Evolutionary conservation across 1,140 invertebrate genomes (phyloP).

Genomic region (Zaprionus africanus): DNA sequence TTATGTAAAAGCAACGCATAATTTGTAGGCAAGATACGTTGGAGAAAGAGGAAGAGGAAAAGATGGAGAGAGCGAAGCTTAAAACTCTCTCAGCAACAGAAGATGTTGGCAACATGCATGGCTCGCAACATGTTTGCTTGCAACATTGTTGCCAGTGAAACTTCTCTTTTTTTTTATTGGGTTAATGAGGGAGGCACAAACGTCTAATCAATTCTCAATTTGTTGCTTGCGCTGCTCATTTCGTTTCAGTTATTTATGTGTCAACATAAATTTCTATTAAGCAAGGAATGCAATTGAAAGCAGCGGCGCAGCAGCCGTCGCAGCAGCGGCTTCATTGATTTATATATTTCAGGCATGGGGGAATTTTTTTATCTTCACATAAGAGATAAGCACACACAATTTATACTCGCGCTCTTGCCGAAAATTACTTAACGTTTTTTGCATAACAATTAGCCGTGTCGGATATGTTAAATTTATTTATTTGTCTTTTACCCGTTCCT

Average conservation of each 20-base stretch:
- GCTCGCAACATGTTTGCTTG: slow-evolving; percentile 15
- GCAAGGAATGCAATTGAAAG: slow-evolving; percentile 62
- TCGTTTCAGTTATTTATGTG: slow-evolving; percentile 61
- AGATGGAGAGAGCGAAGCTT: slow-evolving; percentile 29
- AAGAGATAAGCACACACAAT: slow-evolving; percentile 31
- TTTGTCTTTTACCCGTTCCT: not conserved
- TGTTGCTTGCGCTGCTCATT: slow-evolving; percentile 41
- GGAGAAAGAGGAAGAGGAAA: not conserved
- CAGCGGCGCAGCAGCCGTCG: slow-evolving; percentile 3
- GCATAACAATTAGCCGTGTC: slow-evolving; percentile 66
- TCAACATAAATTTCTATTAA: slow-evolving; percentile 67
- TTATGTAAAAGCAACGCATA: slow-evolving; percentile 66
- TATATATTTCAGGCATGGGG: slow-evolving; percentile 52
- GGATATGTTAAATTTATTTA: slow-evolving; percentile 32
- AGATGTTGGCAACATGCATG: slow-evolving; percentile 33
- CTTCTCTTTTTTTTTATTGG: slow-evolving; percentile 32
- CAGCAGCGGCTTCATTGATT: slow-evolving; percentile 48
- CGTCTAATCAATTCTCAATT: slow-evolving; percentile 52
- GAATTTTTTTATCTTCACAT: slow-evolving; percentile 32
- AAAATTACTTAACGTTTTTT: slow-evolving; percentile 60
- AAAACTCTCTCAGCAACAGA: slow-evolving; percentile 16
- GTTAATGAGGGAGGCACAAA: slow-evolving; percentile 36
- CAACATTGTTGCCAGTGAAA: slow-evolving; percentile 32
- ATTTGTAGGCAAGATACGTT: slow-evolving; percentile 65
- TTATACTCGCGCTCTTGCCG: slow-evolving; percentile 10